A percentile compares a stretch with the other conserved stretches of the same genome.
Conservation (phyloP, 2,797 vertebrate genomes). For the Huso huso region DNA sequence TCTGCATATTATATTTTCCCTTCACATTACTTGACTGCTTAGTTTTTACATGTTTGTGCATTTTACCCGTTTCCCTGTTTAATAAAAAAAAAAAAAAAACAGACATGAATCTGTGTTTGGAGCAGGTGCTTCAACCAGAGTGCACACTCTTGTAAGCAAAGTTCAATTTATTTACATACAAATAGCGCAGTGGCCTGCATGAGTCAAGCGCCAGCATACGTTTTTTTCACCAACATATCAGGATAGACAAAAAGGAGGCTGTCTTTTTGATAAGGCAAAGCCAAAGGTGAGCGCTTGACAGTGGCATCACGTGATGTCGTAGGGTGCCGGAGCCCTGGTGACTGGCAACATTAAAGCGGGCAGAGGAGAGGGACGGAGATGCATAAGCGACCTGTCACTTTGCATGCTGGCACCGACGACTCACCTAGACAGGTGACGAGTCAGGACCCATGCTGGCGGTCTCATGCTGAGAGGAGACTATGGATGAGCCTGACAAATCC, state of each 20-base stretch:
- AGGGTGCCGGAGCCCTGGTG: neutral
- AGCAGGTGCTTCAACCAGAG: conserved; percentile 19
- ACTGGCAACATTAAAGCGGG: conserved; percentile 8
- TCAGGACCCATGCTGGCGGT: conserved; percentile 34
- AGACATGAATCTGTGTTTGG: neutral
- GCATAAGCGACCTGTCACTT: conserved; percentile 57
- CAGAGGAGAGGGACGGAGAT: conserved; percentile 20
- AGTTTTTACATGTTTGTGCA: too few relatives aligned
- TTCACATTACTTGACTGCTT: too few relatives aligned
- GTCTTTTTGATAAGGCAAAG: conserved; percentile 20
- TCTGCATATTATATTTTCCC: too few relatives aligned
- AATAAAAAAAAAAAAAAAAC: too few relatives aligned
- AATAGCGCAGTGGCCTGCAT: neutral
- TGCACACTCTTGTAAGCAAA: conserved; percentile 9
- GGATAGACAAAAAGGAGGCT: conserved; percentile 13
- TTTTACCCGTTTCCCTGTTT: too few relatives aligned
- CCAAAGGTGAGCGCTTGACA: conserved; percentile 22
- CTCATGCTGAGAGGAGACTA: conserved; percentile 40
- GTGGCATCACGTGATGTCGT: neutral
- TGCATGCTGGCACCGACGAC: conserved; percentile 28
- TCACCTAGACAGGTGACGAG: conserved; percentile 53
- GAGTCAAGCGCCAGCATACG: conserved; percentile 3
- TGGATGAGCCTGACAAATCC: conserved; percentile 56
- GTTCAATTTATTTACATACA: conserved; percentile 12
- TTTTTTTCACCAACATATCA: neutral